These are phyloP conservation scores for Colostygia pectinataria DNA, from an alignment of 2,888 invertebrate genomes.

Conservation along the genomic window DNA sequence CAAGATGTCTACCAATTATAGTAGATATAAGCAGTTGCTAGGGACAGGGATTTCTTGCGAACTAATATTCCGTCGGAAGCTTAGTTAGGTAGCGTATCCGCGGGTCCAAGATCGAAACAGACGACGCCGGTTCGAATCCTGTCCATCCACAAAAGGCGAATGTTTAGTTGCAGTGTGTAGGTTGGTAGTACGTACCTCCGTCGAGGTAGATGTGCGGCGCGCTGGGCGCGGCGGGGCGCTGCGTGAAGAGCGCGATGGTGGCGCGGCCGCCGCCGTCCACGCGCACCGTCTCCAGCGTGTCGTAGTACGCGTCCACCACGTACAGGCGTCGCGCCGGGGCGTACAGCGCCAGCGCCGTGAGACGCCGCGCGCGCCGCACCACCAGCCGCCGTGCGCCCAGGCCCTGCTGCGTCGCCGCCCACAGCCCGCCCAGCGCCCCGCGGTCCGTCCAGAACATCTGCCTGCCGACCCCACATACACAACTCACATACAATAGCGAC, in stretches of 20 bases:
- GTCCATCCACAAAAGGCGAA: no score
- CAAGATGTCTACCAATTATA: no score
- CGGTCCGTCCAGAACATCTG: constrained; percentile 88
- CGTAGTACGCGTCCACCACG: constrained; percentile 92
- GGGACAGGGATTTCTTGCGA: no score
- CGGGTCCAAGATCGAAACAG: no score
- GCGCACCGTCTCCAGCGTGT: constrained; percentile 86
- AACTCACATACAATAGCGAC: no score
- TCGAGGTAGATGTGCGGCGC: constrained; percentile 4
- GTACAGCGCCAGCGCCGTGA: constrained; percentile 89
- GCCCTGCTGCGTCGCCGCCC: constrained; percentile 87
- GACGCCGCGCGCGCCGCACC: constrained; percentile 86
- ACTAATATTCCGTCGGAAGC: no score
- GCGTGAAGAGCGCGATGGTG: constrained; percentile 52
- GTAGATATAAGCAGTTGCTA: no score
- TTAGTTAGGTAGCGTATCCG: no score
- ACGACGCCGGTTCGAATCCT: no score
- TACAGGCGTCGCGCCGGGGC: constrained; percentile 89
- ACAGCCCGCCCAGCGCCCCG: constrained; percentile 85
- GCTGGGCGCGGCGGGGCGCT: constrained; percentile 31
- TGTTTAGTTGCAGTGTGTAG: no score
- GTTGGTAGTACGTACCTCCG: constrained; percentile 8
- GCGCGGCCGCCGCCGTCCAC: constrained; percentile 86
- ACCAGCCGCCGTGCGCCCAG: constrained; percentile 77
- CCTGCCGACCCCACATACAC: background rate